A percentile compares a stretch with the other conserved stretches of the same genome.
These are phyloP conservation scores for Enteromius afrohamiltoni DNA, from an alignment of 2,797 vertebrate species.

Conservation along the genomic window DNA sequence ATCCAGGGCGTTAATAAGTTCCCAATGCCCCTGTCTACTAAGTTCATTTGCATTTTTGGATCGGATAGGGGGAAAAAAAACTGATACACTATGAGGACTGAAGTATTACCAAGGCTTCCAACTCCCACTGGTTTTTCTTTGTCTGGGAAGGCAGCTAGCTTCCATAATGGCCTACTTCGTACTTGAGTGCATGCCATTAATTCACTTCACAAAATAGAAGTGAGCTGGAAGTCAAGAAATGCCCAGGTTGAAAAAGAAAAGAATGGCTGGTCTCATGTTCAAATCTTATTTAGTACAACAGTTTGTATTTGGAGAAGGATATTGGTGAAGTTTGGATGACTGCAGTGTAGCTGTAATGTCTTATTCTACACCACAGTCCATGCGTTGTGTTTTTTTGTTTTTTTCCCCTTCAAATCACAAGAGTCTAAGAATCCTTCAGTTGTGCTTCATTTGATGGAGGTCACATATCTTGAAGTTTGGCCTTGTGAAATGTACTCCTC, in stretches of 20 bases:
- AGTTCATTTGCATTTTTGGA: slow-evolving; percentile 60
- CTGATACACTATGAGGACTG: slow-evolving; percentile 42
- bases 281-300: background rate
- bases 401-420: slow-evolving; percentile 3
- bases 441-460: slow-evolving; percentile 52
- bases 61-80: background rate
- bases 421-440: slow-evolving; percentile 18
- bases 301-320: background rate
- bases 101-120: slow-evolving; percentile 55
- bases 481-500: slow-evolving; percentile 35
- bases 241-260: slow-evolving; percentile 36
- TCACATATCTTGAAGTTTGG: slow-evolving; percentile 53
- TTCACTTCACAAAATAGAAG: slow-evolving; percentile 53
- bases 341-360: background rate
- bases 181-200: slow-evolving; percentile 31
- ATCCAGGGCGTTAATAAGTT: slow-evolving; percentile 49
- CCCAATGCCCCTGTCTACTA: slow-evolving; percentile 42
- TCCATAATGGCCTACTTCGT: slow-evolving; percentile 54
- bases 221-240: slow-evolving; percentile 49
- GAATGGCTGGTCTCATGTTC: slow-evolving; percentile 16
- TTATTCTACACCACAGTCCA: too few species aligned
- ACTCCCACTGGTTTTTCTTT: slow-evolving; percentile 54
- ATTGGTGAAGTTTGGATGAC: background rate
- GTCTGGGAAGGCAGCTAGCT: slow-evolving; percentile 53
- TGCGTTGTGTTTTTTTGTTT: background rate